These are phyloP conservation scores for Staurois parvus DNA, from an alignment of 2,797 vertebrate species.

Conservation along the genomic window DNA sequence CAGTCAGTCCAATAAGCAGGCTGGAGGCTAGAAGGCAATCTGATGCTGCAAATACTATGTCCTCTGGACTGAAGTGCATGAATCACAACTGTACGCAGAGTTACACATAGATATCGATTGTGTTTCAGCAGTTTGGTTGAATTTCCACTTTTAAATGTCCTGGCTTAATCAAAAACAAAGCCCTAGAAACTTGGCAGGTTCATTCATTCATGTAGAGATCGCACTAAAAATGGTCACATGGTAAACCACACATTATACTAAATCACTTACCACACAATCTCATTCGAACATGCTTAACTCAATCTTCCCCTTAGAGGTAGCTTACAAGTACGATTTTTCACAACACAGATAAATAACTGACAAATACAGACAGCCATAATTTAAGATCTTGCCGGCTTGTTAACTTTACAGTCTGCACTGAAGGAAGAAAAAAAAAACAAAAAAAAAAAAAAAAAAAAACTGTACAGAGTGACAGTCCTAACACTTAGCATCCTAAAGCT, in stretches of 20 bases:
- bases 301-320: constrained; percentile 55
- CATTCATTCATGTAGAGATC: not conserved
- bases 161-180: not conserved
- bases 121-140: not conserved
- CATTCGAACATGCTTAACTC: constrained; percentile 20
- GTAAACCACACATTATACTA: not conserved
- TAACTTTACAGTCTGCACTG: constrained; percentile 18
- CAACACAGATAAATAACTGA: constrained; percentile 49
- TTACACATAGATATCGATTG: not conserved
- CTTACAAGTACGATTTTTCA: constrained; percentile 55
- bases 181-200: not conserved
- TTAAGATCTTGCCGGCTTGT: constrained; percentile 25
- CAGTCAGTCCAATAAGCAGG: too few relatives aligned
- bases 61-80: too few relatives aligned
- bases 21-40: too few relatives aligned
- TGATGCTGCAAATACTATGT: too few relatives aligned
- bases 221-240: not conserved
- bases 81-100: too few relatives aligned
- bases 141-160: not conserved
- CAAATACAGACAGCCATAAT: constrained; percentile 36
- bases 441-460: not conserved
- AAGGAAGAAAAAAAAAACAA: too few relatives aligned
- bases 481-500: constrained; percentile 11
- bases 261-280: not conserved
- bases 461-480: not conserved